phyloP scores from a whole-genome alignment of 2,797 vertebrate genomes.

The Perodicticus potto region DNA sequence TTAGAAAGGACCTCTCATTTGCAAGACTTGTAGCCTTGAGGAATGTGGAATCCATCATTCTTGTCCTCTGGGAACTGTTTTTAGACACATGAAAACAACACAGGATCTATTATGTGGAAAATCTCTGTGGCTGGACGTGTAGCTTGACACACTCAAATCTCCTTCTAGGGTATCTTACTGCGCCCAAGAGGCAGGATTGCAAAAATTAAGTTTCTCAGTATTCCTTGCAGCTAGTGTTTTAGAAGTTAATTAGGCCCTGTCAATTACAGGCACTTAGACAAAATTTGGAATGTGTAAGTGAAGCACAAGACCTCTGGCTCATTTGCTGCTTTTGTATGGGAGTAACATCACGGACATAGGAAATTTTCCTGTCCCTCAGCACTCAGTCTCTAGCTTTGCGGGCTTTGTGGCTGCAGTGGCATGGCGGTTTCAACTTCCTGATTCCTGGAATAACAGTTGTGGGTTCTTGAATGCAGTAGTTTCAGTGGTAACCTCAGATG shows the following conservation, averaged over 20 bases:
- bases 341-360: not conserved
- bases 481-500: not conserved
- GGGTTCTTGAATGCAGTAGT: not conserved
- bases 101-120: not conserved
- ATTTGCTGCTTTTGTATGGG: not conserved
- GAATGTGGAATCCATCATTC: not conserved
- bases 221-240: constrained; percentile 23
- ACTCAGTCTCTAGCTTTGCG: not conserved
- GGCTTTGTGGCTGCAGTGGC: not conserved
- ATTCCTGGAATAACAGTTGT: not conserved
- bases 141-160: not conserved
- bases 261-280: not conserved
- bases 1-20: constrained; percentile 7
- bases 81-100: not conserved
- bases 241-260: constrained; percentile 23
- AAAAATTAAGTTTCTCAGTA: constrained; percentile 34
- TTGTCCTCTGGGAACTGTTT: not conserved
- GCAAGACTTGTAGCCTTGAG: not conserved
- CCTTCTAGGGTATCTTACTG: not conserved
- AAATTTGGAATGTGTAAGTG: not conserved
- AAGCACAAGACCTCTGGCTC: not conserved
- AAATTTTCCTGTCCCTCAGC: not conserved
- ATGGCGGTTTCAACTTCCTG: not conserved
- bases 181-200: not conserved
- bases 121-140: not conserved